Percentiles rank a stretch among this genome's conserved stretches.
Evolutionary conservation across 2,888 invertebrate genomes (phyloP).

Genomic region (Baccha elongata): DNA sequence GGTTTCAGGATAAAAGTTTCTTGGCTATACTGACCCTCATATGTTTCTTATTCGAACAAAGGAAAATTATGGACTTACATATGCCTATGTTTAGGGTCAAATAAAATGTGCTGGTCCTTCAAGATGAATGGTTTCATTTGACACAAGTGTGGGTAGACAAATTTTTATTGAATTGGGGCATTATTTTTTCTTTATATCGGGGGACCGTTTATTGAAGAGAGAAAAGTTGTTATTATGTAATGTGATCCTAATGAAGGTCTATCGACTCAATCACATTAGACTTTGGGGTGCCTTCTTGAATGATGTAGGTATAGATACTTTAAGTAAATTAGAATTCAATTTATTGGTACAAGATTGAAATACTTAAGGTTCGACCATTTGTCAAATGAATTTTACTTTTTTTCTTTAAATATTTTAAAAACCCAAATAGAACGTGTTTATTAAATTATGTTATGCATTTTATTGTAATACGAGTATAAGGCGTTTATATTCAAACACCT

Average conservation of each 20-base stretch:
- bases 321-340: slow-evolving; percentile 29
- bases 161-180: slow-evolving; percentile 56
- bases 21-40: slow-evolving; percentile 41
- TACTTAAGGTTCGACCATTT: slow-evolving; percentile 3
- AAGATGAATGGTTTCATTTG: slow-evolving; percentile 55
- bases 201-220: slow-evolving; percentile 14
- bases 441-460: slow-evolving; percentile 16
- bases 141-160: slow-evolving; percentile 42
- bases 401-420: slow-evolving; percentile 12
- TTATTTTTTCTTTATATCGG: slow-evolving; percentile 24
- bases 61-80: slow-evolving; percentile 33
- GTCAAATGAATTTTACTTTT: slow-evolving; percentile 3
- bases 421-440: neutral
- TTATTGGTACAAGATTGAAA: slow-evolving; percentile 38
- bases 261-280: slow-evolving; percentile 56
- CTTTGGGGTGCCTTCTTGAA: slow-evolving; percentile 12
- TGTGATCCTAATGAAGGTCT: slow-evolving; percentile 58
- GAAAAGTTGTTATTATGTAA: slow-evolving; percentile 34
- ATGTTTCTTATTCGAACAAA: neutral
- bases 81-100: slow-evolving; percentile 40
- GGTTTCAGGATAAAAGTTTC: slow-evolving; percentile 33
- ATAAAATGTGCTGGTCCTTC: slow-evolving; percentile 36
- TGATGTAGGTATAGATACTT: neutral
- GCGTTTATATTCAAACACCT: slow-evolving; percentile 25
- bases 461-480: slow-evolving; percentile 1